Conservation (phyloP, 2,113 vertebrate species). For the Gadus chalcogrammus region DNA sequence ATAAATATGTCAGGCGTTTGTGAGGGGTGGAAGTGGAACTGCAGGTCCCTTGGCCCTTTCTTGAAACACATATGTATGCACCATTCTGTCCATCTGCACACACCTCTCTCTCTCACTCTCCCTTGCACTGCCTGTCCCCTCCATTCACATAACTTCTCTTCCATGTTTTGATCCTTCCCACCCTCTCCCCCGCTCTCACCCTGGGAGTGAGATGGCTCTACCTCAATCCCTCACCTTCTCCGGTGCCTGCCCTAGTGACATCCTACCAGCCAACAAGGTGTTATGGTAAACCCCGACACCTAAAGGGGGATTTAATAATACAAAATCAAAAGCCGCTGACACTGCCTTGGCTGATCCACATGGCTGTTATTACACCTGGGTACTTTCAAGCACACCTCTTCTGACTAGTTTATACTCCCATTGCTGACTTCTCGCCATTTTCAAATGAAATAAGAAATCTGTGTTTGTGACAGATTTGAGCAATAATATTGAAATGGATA, state of each 20-base stretch:
- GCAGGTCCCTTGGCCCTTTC: too few relatives aligned
- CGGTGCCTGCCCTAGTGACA: neutral
- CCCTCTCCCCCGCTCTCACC: neutral
- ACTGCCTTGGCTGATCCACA: neutral
- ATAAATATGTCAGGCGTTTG: too few relatives aligned
- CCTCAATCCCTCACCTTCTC: neutral
- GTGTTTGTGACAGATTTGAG: too few relatives aligned
- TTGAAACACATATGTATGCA: too few relatives aligned
- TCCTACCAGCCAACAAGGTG: neutral
- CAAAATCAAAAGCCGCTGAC: neutral
- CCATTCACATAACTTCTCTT: neutral
- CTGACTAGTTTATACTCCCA: too few relatives aligned
- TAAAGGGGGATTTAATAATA: neutral
- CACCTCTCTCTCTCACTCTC: too few relatives aligned
- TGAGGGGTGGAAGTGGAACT: too few relatives aligned
- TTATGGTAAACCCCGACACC: constrained; percentile 1
- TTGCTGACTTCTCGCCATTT: too few relatives aligned
- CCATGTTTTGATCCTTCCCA: neutral
- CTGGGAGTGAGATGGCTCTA: neutral
- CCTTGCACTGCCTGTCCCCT: neutral
- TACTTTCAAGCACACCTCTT: neutral
- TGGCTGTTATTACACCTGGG: neutral
- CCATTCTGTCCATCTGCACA: too few relatives aligned
- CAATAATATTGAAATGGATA: too few relatives aligned
- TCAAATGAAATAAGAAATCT: too few relatives aligned